Conservation (phyloP, 2,113 vertebrate genomes). For the Piaya cayana region DNA sequence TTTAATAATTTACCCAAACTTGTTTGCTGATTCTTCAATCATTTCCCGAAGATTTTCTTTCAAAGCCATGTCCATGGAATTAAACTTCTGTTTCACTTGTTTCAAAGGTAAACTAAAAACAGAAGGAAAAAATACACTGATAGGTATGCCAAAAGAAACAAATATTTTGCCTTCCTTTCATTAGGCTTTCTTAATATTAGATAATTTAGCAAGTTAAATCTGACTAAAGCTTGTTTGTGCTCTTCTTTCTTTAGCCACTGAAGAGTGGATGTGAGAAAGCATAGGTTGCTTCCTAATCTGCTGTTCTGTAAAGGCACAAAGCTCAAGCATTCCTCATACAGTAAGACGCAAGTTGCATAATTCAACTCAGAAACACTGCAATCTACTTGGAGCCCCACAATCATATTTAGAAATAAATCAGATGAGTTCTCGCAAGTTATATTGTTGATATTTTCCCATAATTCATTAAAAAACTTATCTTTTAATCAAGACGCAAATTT, state of each 20-base stretch:
- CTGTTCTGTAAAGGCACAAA: background rate
- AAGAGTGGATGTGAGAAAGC: background rate
- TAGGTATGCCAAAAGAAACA: background rate
- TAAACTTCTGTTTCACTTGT: constrained; percentile 95
- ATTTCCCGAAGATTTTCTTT: constrained; percentile 95
- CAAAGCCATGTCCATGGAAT: constrained; percentile 92
- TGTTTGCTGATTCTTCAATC: constrained; percentile 94
- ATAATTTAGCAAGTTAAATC: background rate
- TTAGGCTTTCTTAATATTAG: background rate
- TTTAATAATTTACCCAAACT: constrained; percentile 86
- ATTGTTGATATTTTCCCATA: background rate
- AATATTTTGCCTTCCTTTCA: background rate
- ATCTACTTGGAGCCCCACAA: background rate
- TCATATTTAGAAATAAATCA: background rate
- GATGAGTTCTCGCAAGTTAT: background rate
- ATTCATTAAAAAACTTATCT: background rate
- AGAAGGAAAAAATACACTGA: background rate
- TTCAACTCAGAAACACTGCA: background rate
- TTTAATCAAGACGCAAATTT: background rate
- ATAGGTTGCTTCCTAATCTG: background rate
- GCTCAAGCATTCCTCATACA: background rate
- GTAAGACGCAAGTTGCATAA: background rate
- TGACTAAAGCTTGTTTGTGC: background rate
- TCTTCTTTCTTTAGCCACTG: background rate
- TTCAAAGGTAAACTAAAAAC: constrained; percentile 88